These are phyloP conservation scores for Macrostomum lignano DNA, from an alignment of 1,140 invertebrate species.

Conservation along the genomic window DNA sequence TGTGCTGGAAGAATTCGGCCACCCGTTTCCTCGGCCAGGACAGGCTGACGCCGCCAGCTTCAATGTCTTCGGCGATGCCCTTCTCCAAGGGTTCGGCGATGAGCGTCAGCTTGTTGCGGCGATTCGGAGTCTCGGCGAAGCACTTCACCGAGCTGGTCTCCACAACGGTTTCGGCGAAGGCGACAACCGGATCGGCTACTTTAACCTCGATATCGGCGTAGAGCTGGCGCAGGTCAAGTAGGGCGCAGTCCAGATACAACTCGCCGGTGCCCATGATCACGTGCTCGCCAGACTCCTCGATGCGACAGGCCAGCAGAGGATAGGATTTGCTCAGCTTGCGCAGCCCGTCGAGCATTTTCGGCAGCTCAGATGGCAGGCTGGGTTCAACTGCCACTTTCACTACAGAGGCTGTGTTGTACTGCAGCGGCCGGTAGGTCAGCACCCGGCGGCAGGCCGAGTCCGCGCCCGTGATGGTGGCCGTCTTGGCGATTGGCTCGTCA, in stretches of 20 bases:
- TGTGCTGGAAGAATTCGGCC: slow-evolving; percentile 93
- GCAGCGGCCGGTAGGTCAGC: slow-evolving; percentile 75
- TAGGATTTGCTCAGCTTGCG: slow-evolving; percentile 98
- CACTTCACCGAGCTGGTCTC: slow-evolving; percentile 95
- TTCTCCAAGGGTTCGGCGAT: slow-evolving; percentile 93
- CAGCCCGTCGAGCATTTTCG: slow-evolving; percentile 94
- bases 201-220: slow-evolving; percentile 55
- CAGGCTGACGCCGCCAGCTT: slow-evolving; percentile 81
- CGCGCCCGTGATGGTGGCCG: slow-evolving; percentile 66
- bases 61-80: slow-evolving; percentile 89
- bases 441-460: slow-evolving; percentile 32
- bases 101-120: slow-evolving; percentile 81
- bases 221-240: slow-evolving; percentile 95
- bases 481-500: slow-evolving; percentile 91
- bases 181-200: slow-evolving; percentile 92
- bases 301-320: slow-evolving; percentile 61
- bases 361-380: slow-evolving; percentile 89
- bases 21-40: slow-evolving; percentile 59
- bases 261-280: slow-evolving; percentile 89
- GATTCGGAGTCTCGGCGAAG: slow-evolving; percentile 91
- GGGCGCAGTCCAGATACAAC: slow-evolving; percentile 88
- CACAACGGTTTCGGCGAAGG: slow-evolving; percentile 94
- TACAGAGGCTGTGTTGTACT: slow-evolving; percentile 91
- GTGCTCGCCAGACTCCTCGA: slow-evolving; percentile 95
- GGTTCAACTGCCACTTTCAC: slow-evolving; percentile 98